Evolutionary conservation across 2,797 vertebrate species (phyloP), one percentile per base, ranked within the genome.

Genomic region (Notoglanidium macrostoma): DNA sequence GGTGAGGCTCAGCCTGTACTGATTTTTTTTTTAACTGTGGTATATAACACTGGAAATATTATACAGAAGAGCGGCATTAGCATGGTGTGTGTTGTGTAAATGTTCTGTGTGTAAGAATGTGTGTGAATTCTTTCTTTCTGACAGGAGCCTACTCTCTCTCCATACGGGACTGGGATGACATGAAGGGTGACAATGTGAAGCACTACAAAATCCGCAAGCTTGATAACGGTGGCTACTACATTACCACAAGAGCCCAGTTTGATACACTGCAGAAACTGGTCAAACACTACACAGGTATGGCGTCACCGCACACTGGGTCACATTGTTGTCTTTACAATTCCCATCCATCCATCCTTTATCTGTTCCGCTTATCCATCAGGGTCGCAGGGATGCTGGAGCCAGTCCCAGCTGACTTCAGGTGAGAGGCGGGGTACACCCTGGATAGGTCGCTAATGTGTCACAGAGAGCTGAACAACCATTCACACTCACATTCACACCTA

Each of bases 131-230:
- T 14, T 73, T 83, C 6, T 40, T 80, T 73, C 26, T n/a, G 73
- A 5, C 91, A 98, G 98, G 98, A 92, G 97, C 98, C 92, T 99
- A 97, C 89, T 98, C 97, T 74, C 96, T 98, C 79, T 99, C 98
- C 6, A 97, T 99, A 94, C 97, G 97, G 82, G 98, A 99, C 93
- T 99, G 98, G 98, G 98, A 99, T 90, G 98, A 99, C 68, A 91
- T 96, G 87, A 98, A 96, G 92, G 97, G 97, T 54, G 98, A 99
- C 95, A 99, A 98, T 92, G 98, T 98, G 94, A 99, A 99, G 95
- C 98, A 99, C 95, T 99, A 99, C 96, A 99, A 99, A 95, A 98
- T 99, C 89, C 97, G 98, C 84, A 99, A 99, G 94, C 97, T 99
- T 94, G 98, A 99, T 92, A 98, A 94, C 35, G 98, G 98, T 81